Conservation (phyloP, 2,113 vertebrate genomes). For the Pseudonaja textilis region DNA sequence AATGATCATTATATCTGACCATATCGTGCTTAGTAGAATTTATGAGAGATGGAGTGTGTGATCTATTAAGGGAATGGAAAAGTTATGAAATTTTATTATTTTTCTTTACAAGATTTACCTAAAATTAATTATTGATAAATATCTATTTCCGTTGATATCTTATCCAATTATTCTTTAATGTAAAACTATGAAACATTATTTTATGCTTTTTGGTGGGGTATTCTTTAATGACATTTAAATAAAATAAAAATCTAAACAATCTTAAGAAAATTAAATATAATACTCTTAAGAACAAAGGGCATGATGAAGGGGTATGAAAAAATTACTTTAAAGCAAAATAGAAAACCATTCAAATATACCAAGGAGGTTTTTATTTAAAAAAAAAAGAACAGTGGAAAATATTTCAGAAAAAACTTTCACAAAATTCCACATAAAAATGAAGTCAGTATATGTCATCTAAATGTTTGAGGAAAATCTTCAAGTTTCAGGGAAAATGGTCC, state of each 20-base stretch:
- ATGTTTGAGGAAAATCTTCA: background rate
- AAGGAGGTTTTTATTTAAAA: background rate
- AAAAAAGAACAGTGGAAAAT: background rate
- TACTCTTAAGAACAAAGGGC: background rate
- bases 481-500: background rate
- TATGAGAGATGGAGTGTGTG: too few relatives aligned
- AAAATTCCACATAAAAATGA: background rate
- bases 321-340: background rate
- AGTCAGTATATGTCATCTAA: background rate
- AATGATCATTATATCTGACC: background rate
- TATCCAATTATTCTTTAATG: background rate
- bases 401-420: background rate
- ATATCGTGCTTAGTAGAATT: too few relatives aligned
- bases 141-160: background rate
- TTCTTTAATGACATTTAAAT: background rate
- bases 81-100: too few relatives aligned
- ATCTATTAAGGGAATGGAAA: too few relatives aligned
- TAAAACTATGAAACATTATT: background rate
- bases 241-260: background rate
- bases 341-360: background rate
- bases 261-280: background rate
- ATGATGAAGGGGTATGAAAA: background rate
- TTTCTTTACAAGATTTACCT: too few relatives aligned
- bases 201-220: background rate
- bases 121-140: too few relatives aligned